Percentiles rank a stretch among this genome's conserved stretches.
phyloP scores from a whole-genome alignment of 30 jellyfish, hydroid and myxozoan genomes.

The Hydra vulgaris region DNA sequence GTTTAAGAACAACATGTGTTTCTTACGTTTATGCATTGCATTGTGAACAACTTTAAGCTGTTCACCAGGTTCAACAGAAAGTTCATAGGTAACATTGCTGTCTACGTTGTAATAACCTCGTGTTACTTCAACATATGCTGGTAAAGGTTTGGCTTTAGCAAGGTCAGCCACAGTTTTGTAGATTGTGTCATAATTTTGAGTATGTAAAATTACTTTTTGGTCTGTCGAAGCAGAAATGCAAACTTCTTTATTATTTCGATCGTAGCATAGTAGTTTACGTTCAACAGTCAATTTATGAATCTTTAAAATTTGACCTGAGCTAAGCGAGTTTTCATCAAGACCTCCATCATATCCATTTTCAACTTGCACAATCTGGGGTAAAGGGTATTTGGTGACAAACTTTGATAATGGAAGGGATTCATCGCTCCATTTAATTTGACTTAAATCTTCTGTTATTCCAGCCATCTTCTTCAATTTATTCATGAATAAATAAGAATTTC shows the following conservation, averaged over 20 bases:
- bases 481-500: too few relatives aligned
- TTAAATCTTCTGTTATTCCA: neutral
- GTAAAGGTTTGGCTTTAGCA: constrained; percentile 61
- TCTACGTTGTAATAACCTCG: constrained; percentile 78
- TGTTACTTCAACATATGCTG: constrained; percentile 66
- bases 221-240: constrained; percentile 61
- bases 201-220: constrained; percentile 31
- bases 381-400: constrained; percentile 39
- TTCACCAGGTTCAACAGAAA: constrained; percentile 87
- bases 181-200: constrained; percentile 36
- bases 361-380: constrained; percentile 77
- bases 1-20: constrained; percentile 30
- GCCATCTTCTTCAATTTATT: too few relatives aligned
- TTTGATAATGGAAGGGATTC: constrained; percentile 45
- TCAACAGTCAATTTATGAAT: constrained; percentile 52
- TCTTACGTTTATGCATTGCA: constrained; percentile 20
- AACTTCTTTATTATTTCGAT: constrained; percentile 47
- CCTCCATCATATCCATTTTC: constrained; percentile 83
- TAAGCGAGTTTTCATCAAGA: constrained; percentile 72
- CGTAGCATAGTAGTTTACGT: constrained; percentile 38
- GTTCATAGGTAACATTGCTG: constrained; percentile 34
- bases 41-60: constrained; percentile 45
- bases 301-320: constrained; percentile 83
- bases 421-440: constrained; percentile 71
- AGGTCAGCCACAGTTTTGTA: constrained; percentile 63